Conservation (phyloP, 2,888 invertebrate species). For the Steromphala cineraria region DNA sequence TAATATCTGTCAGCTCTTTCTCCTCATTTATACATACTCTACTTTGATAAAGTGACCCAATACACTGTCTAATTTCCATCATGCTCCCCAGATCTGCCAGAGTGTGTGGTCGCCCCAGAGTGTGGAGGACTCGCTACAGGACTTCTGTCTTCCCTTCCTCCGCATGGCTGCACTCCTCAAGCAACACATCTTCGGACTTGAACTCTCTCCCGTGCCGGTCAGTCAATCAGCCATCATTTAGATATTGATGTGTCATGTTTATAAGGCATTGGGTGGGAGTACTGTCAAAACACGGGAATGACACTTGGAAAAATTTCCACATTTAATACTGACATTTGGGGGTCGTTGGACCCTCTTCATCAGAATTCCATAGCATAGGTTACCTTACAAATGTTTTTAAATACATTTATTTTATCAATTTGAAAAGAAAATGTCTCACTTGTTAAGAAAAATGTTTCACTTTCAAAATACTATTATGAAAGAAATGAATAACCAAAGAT, state of each 20-base stretch:
- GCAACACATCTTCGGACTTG: conserved; percentile 80
- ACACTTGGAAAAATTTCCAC: too few species aligned
- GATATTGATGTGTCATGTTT: background rate
- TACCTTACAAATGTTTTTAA: too few species aligned
- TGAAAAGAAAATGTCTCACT: too few species aligned
- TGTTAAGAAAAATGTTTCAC: background rate
- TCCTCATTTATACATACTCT: too few species aligned
- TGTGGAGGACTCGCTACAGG: conserved; percentile 81
- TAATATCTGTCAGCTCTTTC: too few species aligned
- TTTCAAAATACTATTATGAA: background rate
- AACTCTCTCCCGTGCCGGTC: conserved; percentile 55
- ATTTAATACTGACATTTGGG: too few species aligned
- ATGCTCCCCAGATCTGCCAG: conserved; percentile 72
- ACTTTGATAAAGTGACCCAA: too few species aligned
- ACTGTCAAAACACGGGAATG: too few species aligned
- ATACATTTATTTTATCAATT: too few species aligned
- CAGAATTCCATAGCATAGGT: too few species aligned
- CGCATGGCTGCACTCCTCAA: conserved; percentile 88
- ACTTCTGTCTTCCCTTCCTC: conserved; percentile 88
- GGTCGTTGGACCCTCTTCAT: too few species aligned
- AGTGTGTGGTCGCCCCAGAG: conserved; percentile 74
- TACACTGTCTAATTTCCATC: conserved; percentile 18
- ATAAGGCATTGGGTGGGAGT: too few species aligned
- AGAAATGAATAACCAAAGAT: background rate
- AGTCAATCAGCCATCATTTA: background rate